These are phyloP conservation scores for Eurystomus gularis DNA, from an alignment of 2,113 vertebrate genomes.

Conservation along the genomic window DNA sequence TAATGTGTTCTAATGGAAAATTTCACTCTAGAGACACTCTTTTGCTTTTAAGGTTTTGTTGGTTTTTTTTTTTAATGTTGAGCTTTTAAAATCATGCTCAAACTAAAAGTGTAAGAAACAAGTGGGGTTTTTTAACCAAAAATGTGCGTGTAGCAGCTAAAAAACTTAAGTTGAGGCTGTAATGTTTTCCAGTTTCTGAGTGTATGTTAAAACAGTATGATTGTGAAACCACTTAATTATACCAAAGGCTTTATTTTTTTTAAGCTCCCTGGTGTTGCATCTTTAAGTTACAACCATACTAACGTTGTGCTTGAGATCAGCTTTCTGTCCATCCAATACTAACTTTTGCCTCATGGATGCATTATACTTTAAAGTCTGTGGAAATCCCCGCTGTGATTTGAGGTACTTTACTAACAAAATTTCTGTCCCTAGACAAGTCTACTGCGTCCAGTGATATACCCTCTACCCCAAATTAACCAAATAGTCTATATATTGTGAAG, in stretches of 20 bases:
- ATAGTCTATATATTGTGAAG: background rate
- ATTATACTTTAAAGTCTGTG: background rate
- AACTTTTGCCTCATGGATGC: background rate
- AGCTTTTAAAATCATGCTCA: constrained; percentile 34
- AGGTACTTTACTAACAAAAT: background rate
- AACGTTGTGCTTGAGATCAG: background rate
- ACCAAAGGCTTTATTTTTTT: background rate
- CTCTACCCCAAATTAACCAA: background rate
- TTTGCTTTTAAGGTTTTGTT: constrained; percentile 66
- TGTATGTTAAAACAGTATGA: background rate
- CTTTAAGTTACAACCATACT: background rate
- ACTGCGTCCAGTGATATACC: background rate
- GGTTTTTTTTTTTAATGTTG: constrained; percentile 10
- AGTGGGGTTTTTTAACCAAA: background rate
- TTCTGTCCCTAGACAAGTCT: background rate
- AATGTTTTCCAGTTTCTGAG: background rate
- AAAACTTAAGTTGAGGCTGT: background rate
- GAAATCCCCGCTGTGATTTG: background rate
- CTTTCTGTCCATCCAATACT: background rate
- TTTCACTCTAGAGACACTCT: constrained; percentile 67
- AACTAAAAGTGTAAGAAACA: constrained; percentile 24
- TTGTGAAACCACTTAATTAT: background rate
- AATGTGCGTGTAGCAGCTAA: background rate
- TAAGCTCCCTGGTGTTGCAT: background rate
- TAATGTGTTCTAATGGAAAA: constrained; percentile 79